phyloP scores from a whole-genome alignment of 1,140 invertebrate genomes.

The Leptestheria dahalacensis region DNA sequence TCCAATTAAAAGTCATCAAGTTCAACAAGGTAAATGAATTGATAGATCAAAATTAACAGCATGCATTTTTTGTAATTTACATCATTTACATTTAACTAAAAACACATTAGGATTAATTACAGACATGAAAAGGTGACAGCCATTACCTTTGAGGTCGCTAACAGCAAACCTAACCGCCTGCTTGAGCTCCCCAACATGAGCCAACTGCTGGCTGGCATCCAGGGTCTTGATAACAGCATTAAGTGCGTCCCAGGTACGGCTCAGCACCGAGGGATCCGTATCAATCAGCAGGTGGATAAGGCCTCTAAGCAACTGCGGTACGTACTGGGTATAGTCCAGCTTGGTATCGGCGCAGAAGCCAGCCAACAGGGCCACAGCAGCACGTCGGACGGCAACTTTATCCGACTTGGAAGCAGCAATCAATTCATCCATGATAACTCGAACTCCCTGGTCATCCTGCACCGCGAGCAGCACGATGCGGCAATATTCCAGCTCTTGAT shows the following conservation, averaged over 20 bases:
- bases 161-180: slow-evolving; percentile 80
- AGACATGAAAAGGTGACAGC: too few relatives aligned
- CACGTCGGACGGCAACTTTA: slow-evolving; percentile 41
- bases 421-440: slow-evolving; percentile 79
- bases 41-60: too few relatives aligned
- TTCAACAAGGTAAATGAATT: too few relatives aligned
- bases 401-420: slow-evolving; percentile 57
- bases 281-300: slow-evolving; percentile 74
- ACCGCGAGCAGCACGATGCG: slow-evolving; percentile 82
- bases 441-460: slow-evolving; percentile 67
- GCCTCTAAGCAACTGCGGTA: slow-evolving; percentile 72
- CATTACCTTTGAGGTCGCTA: slow-evolving; percentile 64
- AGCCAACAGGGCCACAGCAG: slow-evolving; percentile 71
- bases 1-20: too few relatives aligned
- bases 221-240: slow-evolving; percentile 79
- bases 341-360: slow-evolving; percentile 77
- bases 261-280: slow-evolving; percentile 59
- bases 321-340: slow-evolving; percentile 69
- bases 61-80: too few relatives aligned
- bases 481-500: slow-evolving; percentile 43
- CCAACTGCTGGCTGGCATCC: slow-evolving; percentile 60
- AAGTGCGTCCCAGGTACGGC: slow-evolving; percentile 76
- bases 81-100: too few relatives aligned
- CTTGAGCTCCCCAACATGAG: slow-evolving; percentile 71
- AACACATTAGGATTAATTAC: too few relatives aligned